These are phyloP conservation scores for Nerophis ophidion DNA, from an alignment of 2,113 vertebrate species.

Conservation along the genomic window DNA sequence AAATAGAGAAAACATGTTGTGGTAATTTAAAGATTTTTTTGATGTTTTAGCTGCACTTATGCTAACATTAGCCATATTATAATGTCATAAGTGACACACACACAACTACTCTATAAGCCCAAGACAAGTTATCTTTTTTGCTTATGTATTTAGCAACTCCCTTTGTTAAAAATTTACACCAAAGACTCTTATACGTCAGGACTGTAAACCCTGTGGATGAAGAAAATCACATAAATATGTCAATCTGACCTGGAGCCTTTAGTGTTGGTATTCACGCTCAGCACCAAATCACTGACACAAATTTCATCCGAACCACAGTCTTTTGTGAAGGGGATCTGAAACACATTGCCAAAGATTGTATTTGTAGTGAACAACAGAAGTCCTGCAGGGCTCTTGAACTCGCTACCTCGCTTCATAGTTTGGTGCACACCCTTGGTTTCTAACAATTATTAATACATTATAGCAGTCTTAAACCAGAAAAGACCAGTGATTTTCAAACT, in stretches of 20 bases:
- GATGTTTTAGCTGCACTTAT: too few relatives aligned
- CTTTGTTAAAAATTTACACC: not conserved
- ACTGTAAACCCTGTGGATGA: not conserved
- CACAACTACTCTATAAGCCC: not conserved
- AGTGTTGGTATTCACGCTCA: constrained; percentile 68
- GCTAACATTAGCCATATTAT: too few relatives aligned
- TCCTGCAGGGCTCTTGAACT: too few relatives aligned
- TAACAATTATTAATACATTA: too few relatives aligned
- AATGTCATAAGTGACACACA: too few relatives aligned
- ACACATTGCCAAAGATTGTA: not conserved
- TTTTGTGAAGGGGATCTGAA: constrained; percentile 84
- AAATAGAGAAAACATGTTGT: too few relatives aligned
- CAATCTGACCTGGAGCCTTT: constrained; percentile 62
- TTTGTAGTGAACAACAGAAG: too few relatives aligned
- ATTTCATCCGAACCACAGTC: constrained; percentile 86
- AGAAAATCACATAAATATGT: not conserved
- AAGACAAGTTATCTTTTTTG: not conserved
- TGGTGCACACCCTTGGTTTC: too few relatives aligned
- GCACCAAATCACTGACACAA: constrained; percentile 79
- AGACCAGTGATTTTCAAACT: too few relatives aligned
- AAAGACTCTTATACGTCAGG: not conserved
- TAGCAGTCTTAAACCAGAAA: too few relatives aligned
- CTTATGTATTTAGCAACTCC: not conserved
- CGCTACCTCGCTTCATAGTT: too few relatives aligned
- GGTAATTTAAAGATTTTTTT: too few relatives aligned